Base-by-base conservation (phyloP, 2,797 vertebrate genomes). In the Alauda arvensis region DNA sequence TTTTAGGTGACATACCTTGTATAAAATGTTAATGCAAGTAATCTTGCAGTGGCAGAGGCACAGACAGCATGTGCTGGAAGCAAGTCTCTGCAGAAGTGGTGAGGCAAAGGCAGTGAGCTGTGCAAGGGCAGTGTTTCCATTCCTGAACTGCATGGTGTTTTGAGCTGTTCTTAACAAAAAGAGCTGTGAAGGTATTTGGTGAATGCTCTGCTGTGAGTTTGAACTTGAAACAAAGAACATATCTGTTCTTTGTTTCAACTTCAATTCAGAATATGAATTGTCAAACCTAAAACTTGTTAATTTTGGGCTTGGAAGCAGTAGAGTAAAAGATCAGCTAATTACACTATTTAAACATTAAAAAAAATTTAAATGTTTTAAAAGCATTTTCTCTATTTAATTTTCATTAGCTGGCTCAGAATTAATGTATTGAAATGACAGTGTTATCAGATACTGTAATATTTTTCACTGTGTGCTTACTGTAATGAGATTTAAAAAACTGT, bases 391-490 rank as follows among this genome's bases (percentile, higher is more conserved):
- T 88, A 23, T 80, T 92, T 83, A 89, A 62, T 78, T 93, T 90
- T 90, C 31, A 88, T 74, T 29, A 87, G 3, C 42, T 91, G 63
- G 6, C 53, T 87, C 34, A 52, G 67, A 87, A 85, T 78, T 60
- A 83, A 81, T 91, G 18, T 77, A 51, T 55, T 82, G 77, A 85
- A 92, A 71, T 87, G 29, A 40, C 28, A 52, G 14, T 74, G 20
- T 77, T 87, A 43, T 87, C 75, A 87, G 80, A 71, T 85, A 92
- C 57, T 8, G 31, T 87, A 74, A 62, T 61, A 28, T n/a, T 93
- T 89, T 87, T 77, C 57, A 49, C 29, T 83, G 29, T 92, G 69
- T 65, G 6, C 67, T 77, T 74, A 55, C 26, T 81, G 45, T 67
- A 92, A 87, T 88, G 76, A 76, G 45, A 55, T 57, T 52, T 34